Conservation (phyloP, 2,113 vertebrate species). For the Malurus elegans region DNA sequence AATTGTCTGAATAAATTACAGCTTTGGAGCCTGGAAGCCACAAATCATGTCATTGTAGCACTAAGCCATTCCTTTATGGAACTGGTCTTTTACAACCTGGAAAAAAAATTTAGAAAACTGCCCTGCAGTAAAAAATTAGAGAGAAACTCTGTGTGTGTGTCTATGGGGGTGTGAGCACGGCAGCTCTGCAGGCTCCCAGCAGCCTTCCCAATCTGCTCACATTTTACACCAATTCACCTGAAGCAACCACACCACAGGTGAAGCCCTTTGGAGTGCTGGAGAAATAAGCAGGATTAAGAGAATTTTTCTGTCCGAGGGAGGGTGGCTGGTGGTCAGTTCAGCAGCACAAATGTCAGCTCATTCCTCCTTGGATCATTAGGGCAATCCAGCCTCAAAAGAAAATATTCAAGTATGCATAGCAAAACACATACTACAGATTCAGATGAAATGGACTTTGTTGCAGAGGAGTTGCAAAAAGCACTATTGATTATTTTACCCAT, state of each 20-base stretch:
- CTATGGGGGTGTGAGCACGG: background rate
- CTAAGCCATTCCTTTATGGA: constrained; percentile 43
- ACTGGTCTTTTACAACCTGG: constrained; percentile 43
- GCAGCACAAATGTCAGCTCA: background rate
- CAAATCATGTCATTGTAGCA: constrained; percentile 55
- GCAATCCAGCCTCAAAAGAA: background rate
- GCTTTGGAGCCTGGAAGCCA: constrained; percentile 43
- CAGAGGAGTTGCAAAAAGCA: background rate
- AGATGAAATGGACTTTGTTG: background rate
- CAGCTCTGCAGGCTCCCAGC: background rate
- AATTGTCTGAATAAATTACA: constrained; percentile 65
- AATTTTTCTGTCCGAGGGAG: background rate
- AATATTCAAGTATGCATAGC: background rate
- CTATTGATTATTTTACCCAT: background rate
- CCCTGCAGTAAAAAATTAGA: background rate
- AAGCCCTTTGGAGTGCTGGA: background rate
- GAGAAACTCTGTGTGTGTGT: too few species aligned
- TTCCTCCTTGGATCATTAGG: background rate
- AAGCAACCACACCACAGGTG: background rate
- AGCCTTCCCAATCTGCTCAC: background rate
- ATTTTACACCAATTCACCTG: background rate
- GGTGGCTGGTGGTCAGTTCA: background rate
- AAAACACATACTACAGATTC: background rate
- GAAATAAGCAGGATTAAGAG: background rate
- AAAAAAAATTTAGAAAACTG: constrained; percentile 33